A percentile compares a stretch with the other conserved stretches of the same genome.
Evolutionary conservation across 1,140 invertebrate species (phyloP).

Genomic region (Chionoecetes opilio): DNA sequence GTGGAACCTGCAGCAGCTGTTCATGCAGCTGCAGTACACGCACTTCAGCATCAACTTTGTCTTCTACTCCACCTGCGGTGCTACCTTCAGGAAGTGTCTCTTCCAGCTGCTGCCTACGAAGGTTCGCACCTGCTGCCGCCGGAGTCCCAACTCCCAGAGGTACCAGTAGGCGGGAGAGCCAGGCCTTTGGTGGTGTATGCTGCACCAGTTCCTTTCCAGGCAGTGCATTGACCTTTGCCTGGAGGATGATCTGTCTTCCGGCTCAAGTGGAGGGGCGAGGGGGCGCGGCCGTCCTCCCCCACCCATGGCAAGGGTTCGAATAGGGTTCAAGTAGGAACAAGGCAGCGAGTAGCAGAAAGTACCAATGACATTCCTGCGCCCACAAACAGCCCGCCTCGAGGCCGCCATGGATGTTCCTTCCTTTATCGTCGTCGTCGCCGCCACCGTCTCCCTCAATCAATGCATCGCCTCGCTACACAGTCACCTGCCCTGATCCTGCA

Average conservation of each 20-base stretch:
- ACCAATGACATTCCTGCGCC: neutral
- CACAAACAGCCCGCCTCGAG: too few relatives aligned
- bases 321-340: neutral
- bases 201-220: neutral
- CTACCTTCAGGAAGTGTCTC: conserved; percentile 86
- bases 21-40: conserved; percentile 87
- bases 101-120: conserved; percentile 84
- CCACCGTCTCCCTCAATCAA: too few relatives aligned
- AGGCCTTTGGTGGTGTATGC: too few relatives aligned
- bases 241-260: neutral
- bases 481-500: too few relatives aligned
- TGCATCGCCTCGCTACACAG: too few relatives aligned
- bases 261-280: neutral
- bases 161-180: conserved; percentile 33
- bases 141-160: conserved; percentile 63
- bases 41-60: conserved; percentile 87
- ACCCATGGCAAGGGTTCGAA: neutral
- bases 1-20: conserved; percentile 86
- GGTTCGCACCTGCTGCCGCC: conserved; percentile 57
- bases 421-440: too few relatives aligned
- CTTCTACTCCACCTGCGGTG: conserved; percentile 86
- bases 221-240: neutral
- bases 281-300: neutral
- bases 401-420: too few relatives aligned
- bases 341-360: neutral